These are phyloP conservation scores for Drosophila percnosoma DNA, from an alignment of 2,888 invertebrate species.

Conservation along the genomic window DNA sequence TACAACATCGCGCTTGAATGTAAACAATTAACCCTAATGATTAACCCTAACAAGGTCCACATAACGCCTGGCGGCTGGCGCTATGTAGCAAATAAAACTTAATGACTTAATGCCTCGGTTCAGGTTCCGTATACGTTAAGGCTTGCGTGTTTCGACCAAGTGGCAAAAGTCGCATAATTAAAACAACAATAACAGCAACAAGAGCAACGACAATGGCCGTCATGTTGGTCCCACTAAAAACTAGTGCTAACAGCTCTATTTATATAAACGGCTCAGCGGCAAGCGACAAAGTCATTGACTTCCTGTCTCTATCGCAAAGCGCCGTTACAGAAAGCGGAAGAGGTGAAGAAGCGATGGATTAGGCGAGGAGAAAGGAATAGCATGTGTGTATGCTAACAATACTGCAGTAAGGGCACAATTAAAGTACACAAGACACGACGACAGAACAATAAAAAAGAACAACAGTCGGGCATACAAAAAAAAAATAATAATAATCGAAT, in stretches of 20 bases:
- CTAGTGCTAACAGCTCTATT: constrained; percentile 75
- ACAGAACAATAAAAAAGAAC: constrained; percentile 56
- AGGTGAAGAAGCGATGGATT: neutral
- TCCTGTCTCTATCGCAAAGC: constrained; percentile 55
- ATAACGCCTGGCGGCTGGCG: constrained; percentile 16
- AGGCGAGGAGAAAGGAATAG: neutral
- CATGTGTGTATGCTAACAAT: constrained; percentile 48
- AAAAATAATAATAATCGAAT: neutral
- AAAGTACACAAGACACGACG: constrained; percentile 72
- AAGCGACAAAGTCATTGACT: constrained; percentile 73
- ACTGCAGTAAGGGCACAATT: constrained; percentile 70
- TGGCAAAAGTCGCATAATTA: constrained; percentile 78
- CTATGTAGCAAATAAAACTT: constrained; percentile 71
- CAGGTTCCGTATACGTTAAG: constrained; percentile 34
- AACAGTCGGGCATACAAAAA: constrained; percentile 41
- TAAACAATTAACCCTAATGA: constrained; percentile 80
- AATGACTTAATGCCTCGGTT: constrained; percentile 75
- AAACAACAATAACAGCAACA: constrained; percentile 30
- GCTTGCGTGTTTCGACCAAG: constrained; percentile 61
- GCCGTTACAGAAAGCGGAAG: constrained; percentile 13
- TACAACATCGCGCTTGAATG: constrained; percentile 65
- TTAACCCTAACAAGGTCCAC: constrained; percentile 59
- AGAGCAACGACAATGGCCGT: constrained; percentile 37
- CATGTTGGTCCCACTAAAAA: constrained; percentile 59
- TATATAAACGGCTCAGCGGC: constrained; percentile 66